phyloP scores from a whole-genome alignment of 1,140 invertebrate species.

The Platyura marginata region DNA sequence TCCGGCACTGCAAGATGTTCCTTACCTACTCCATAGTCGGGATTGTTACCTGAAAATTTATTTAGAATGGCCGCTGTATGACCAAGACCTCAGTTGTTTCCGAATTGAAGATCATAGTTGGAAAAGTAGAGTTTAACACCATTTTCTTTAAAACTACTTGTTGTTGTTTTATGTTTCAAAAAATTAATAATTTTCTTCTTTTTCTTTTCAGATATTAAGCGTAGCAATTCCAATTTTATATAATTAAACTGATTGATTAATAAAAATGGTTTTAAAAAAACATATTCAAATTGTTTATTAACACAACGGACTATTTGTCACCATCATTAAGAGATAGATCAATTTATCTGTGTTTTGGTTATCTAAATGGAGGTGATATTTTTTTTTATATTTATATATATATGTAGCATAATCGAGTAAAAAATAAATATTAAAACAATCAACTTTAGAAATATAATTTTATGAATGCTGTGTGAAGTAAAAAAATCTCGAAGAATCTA shows the following conservation, averaged over 20 bases:
- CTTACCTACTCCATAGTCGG: too few relatives aligned
- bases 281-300: neutral
- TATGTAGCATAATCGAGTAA: neutral
- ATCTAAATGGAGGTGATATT: neutral
- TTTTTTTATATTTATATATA: neutral
- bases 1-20: too few relatives aligned
- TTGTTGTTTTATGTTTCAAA: neutral
- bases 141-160: neutral
- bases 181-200: constrained; percentile 3
- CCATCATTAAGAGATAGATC: neutral
- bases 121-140: neutral
- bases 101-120: neutral
- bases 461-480: neutral
- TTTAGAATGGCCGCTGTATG: constrained; percentile 3
- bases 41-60: constrained; percentile 1
- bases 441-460: neutral
- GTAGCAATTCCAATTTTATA: constrained; percentile 15
- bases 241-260: neutral
- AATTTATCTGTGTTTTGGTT: neutral
- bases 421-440: too few relatives aligned
- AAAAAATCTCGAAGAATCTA: neutral
- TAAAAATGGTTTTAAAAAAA: neutral
- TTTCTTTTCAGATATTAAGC: constrained; percentile 21
- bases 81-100: neutral
- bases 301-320: neutral